These are phyloP conservation scores for Drosophila ficusphila DNA, from an alignment of 1,140 invertebrate species.

Conservation along the genomic window DNA sequence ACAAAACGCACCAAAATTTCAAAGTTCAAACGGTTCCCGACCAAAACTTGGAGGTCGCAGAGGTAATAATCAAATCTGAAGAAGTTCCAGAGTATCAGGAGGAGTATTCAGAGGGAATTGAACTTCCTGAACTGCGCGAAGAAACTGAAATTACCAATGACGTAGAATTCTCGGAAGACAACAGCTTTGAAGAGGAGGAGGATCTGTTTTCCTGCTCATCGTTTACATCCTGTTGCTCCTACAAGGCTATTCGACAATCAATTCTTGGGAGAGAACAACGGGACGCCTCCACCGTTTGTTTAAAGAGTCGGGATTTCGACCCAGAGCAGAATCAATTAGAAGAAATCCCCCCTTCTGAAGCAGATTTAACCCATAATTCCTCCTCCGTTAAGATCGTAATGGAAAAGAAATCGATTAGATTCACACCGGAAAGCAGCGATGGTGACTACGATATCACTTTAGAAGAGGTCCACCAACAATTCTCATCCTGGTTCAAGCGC, in stretches of 20 bases:
- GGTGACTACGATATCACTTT: neutral
- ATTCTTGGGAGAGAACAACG: conserved; percentile 9
- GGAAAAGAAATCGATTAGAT: conserved; percentile 8
- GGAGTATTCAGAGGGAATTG: neutral
- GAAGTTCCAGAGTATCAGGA: neutral
- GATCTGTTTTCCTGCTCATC: conserved; percentile 18
- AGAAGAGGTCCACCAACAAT: neutral
- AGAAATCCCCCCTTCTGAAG: neutral
- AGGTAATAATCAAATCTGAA: neutral
- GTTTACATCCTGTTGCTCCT: conserved; percentile 45
- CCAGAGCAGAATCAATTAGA: neutral
- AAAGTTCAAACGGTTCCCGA: neutral
- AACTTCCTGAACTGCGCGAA: neutral
- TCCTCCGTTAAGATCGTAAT: conserved; percentile 28
- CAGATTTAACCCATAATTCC: neutral
- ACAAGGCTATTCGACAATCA: conserved; percentile 14
- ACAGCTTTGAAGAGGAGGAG: neutral
- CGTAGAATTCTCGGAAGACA: neutral
- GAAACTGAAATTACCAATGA: neutral
- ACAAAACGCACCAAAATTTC: too few relatives aligned
- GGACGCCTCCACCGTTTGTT: conserved; percentile 21
- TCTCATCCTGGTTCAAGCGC: conserved; percentile 23
- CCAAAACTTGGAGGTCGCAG: neutral
- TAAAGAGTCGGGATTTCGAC: conserved; percentile 24
- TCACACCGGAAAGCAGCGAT: conserved; percentile 24